A percentile compares a stretch with the other conserved stretches of the same genome.
These are phyloP conservation scores for Leptopterna dolabrata DNA, from an alignment of 2,888 invertebrate species.

Conservation along the genomic window DNA sequence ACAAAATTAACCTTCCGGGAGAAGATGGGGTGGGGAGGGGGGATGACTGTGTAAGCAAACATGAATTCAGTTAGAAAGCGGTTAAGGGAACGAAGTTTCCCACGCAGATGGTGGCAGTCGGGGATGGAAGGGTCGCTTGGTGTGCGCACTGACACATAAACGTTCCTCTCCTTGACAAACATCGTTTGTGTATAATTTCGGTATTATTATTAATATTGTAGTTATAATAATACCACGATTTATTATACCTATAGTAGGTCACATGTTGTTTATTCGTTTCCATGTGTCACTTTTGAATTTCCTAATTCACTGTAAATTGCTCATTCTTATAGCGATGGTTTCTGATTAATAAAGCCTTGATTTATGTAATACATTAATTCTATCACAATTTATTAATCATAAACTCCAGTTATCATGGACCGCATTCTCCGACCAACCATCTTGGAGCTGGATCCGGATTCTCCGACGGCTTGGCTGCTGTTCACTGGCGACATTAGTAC, in stretches of 20 bases:
- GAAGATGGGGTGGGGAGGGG: too few species aligned
- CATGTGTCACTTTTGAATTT: too few species aligned
- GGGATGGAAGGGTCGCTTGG: neutral
- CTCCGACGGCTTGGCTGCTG: neutral
- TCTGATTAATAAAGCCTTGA: too few species aligned
- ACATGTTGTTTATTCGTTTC: neutral
- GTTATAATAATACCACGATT: too few species aligned
- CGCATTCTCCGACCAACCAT: neutral
- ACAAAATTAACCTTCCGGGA: neutral
- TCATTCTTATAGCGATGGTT: too few species aligned
- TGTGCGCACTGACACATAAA: neutral
- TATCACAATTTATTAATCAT: too few species aligned
- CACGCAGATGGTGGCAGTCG: constrained; percentile 11
- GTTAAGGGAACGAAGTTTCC: constrained; percentile 28
- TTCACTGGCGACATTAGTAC: neutral
- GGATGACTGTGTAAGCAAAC: constrained; percentile 6
- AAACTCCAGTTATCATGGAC: neutral
- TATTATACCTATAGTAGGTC: too few species aligned
- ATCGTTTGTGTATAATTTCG: neutral
- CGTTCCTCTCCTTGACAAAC: neutral
- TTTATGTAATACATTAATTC: too few species aligned
- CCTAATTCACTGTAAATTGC: too few species aligned
- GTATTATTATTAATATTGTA: neutral
- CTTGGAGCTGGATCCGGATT: neutral
- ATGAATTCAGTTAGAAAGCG: constrained; percentile 41